Evolutionary conservation across 2,113 vertebrate species (phyloP), one percentile per base, ranked within the genome.

Genomic region (Erythrocercus mccallii): DNA sequence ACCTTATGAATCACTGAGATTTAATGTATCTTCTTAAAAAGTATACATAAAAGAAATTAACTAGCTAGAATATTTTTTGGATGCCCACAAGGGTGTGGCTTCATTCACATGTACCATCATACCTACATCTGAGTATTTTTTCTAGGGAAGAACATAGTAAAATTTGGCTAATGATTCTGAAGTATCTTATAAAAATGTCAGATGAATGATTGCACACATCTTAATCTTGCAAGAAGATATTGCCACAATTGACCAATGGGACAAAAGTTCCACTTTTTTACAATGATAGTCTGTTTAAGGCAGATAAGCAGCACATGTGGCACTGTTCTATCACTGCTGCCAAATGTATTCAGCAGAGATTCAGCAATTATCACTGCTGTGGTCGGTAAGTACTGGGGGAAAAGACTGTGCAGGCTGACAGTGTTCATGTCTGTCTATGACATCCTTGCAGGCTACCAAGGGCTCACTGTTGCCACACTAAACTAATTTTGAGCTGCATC

Each of bases 261-360:
- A 81, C 44, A 72, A 45, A 81, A 97, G 72, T 82, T 88, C 79
- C 50, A 84, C 73, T 60, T 90, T 90, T 81, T 86, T 82, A 76
- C 7, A 16, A 10, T 33, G n/a, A 79, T 20, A 76, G 84, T 28
- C 89, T 94, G 89, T 42, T 78, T 44, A 72, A 81, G 70, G 33
- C 70, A 89, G 81, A 94, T 87, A 93, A 95, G 95, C 60, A 89
- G 47, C 18, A 12, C 57, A 64, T 15, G 42, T 81, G 28, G 78
- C 69, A 47, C 31, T 68, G 69, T 38, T 92, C 88, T 64, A 47
- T 81, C 76, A 48, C 37, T 25, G 33, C 62, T 80, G 83, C 79
- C 84, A 90, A 93, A 74, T 13, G 31, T 25, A 60, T 74, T 47
- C 56, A 51, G 77, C 69, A 81, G 28, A 27, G 23, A 70, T 65